phyloP scores from a whole-genome alignment of 2,888 invertebrate genomes.

The Tetheella fluctuosa region DNA sequence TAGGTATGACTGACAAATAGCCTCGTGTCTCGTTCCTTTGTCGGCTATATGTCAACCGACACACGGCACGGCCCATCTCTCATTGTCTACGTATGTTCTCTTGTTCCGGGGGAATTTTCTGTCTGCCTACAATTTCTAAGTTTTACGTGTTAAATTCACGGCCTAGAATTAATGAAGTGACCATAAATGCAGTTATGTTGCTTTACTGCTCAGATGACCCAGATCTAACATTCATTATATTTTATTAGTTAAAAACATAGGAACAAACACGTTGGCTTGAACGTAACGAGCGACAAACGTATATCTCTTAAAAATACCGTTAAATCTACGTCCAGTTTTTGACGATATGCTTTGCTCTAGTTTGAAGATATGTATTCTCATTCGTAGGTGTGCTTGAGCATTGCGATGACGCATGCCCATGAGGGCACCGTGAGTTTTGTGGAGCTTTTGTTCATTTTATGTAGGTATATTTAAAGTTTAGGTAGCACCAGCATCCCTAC shows the following conservation, averaged over 20 bases:
- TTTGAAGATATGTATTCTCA: conserved; percentile 43
- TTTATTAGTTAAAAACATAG: conserved; percentile 25
- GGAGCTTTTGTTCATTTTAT: not conserved
- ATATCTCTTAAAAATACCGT: conserved; percentile 53
- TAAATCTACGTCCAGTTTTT: conserved; percentile 58
- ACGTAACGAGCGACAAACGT: conserved; percentile 29
- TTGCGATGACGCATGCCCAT: no score
- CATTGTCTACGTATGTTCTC: conserved; percentile 52
- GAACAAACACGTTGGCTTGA: conserved; percentile 21
- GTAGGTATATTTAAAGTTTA: not conserved
- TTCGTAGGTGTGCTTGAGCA: conserved; percentile 10
- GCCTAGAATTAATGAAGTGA: conserved; percentile 13
- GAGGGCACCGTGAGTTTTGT: not conserved
- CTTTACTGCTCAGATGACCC: conserved; percentile 27
- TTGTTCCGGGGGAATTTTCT: conserved; percentile 45
- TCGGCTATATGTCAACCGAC: conserved; percentile 63
- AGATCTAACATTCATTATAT: conserved; percentile 26
- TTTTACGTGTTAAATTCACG: not conserved
- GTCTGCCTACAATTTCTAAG: not conserved
- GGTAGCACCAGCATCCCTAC: not conserved
- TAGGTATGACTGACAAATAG: conserved; percentile 68
- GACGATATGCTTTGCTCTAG: conserved; percentile 56
- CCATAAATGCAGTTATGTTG: conserved; percentile 18
- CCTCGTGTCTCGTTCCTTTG: conserved; percentile 62
- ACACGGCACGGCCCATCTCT: conserved; percentile 61